Percentiles rank a stretch among this genome's conserved stretches.
These are phyloP conservation scores for Palloptera scutellata DNA, from an alignment of 2,888 invertebrate genomes.

Conservation along the genomic window DNA sequence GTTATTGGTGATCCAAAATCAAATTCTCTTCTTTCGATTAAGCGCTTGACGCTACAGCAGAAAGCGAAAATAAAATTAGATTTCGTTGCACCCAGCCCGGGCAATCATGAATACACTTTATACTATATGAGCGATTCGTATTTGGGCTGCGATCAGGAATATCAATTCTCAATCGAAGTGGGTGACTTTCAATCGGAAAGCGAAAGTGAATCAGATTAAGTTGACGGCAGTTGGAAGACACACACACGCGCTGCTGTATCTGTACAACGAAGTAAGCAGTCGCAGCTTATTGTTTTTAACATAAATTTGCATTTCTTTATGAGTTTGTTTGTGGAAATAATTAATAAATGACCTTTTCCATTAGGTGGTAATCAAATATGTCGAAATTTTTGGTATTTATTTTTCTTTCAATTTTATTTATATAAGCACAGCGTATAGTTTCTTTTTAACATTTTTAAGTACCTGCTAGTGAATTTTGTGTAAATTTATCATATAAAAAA, in stretches of 20 bases:
- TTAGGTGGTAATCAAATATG: too few relatives aligned
- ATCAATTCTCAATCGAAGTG: constrained; percentile 88
- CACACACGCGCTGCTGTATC: not conserved
- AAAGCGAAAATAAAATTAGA: constrained; percentile 78
- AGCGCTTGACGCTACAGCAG: constrained; percentile 92
- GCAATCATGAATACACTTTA: constrained; percentile 89
- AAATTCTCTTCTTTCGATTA: constrained; percentile 96
- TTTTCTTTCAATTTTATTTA: constrained; percentile 12
- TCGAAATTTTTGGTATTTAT: not conserved
- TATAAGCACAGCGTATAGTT: constrained; percentile 4
- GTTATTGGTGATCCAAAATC: constrained; percentile 96
- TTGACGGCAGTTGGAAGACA: constrained; percentile 4
- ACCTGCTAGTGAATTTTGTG: not conserved
- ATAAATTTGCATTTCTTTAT: constrained; percentile 16
- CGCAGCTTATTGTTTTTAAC: constrained; percentile 2
- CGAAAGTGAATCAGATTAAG: constrained; percentile 68
- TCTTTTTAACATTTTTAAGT: not conserved
- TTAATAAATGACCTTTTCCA: too few relatives aligned
- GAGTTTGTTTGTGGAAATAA: too few relatives aligned
- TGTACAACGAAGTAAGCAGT: not conserved
- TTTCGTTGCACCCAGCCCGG: constrained; percentile 91
- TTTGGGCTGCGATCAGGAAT: constrained; percentile 99
- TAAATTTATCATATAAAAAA: not conserved
- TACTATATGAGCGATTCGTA: constrained; percentile 99
- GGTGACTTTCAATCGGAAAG: constrained; percentile 77